A percentile compares a stretch with the other conserved stretches of the same genome.
Conservation (phyloP, 2,888 invertebrate genomes). For the Coecobrya sp. region DNA sequence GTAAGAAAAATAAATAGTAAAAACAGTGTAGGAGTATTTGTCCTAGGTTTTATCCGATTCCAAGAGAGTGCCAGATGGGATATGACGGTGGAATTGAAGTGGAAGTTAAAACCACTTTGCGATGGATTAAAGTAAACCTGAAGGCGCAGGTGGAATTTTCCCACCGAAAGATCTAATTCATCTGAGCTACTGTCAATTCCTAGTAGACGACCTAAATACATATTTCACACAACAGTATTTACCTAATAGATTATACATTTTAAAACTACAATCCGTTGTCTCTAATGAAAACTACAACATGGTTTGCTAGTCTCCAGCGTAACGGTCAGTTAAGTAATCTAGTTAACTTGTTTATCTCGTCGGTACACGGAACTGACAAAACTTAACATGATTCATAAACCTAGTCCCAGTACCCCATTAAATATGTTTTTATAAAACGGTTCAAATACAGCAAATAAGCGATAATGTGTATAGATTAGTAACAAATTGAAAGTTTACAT, state of each 20-base stretch:
- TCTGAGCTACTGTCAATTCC: not conserved
- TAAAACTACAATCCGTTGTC: too few relatives aligned
- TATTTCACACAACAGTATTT: too few relatives aligned
- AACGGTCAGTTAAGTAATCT: too few relatives aligned
- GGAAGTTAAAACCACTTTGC: constrained; percentile 16
- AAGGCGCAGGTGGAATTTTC: constrained; percentile 44
- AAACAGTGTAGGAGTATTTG: not conserved
- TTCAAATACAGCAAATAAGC: too few relatives aligned
- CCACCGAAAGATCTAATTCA: not conserved
- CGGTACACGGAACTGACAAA: too few relatives aligned
- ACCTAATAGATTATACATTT: too few relatives aligned
- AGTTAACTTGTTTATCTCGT: too few relatives aligned
- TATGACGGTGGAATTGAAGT: not conserved
- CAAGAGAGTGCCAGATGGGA: not conserved
- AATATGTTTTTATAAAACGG: not conserved
- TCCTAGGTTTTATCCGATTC: not conserved
- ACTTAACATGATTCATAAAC: too few relatives aligned
- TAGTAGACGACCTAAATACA: not conserved
- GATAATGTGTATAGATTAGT: not conserved
- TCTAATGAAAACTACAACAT: too few relatives aligned
- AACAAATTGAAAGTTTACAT: not conserved
- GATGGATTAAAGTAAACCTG: constrained; percentile 5
- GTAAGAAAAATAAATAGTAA: not conserved
- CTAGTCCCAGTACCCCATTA: not conserved
- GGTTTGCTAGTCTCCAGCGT: too few relatives aligned